Conservation (phyloP, 2,888 invertebrate genomes). For the Orthonychiurus folsomi region DNA sequence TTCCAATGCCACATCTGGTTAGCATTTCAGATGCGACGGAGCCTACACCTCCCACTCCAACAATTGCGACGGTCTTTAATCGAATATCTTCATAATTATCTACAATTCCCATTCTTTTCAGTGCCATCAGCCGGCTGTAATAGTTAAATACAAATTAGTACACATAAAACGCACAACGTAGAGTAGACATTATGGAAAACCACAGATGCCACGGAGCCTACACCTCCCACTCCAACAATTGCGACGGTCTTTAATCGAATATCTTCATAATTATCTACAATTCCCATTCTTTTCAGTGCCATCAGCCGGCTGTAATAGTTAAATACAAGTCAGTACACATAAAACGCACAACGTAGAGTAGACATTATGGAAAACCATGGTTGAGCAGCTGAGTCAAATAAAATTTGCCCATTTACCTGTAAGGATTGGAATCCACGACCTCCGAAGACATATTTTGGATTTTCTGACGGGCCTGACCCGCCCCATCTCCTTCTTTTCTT, state of each 20-base stretch:
- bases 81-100: conserved; percentile 92
- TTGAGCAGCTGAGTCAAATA: too few species aligned
- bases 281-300: conserved; percentile 98
- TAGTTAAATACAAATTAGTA: conserved; percentile 20
- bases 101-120: conserved; percentile 98
- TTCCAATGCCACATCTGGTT: conserved; percentile 94
- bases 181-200: too few species aligned
- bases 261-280: conserved; percentile 93
- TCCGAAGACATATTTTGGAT: conserved; percentile 86
- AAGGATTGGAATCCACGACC: conserved; percentile 96
- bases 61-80: conserved; percentile 78
- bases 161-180: background rate
- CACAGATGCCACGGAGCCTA: background rate
- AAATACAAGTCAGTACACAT: too few species aligned
- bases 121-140: conserved; percentile 89
- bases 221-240: conserved; percentile 91
- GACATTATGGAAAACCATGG: too few species aligned
- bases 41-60: conserved; percentile 98
- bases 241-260: conserved; percentile 81
- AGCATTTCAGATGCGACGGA: conserved; percentile 99
- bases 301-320: conserved; percentile 79
- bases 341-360: too few species aligned
- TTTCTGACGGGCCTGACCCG: conserved; percentile 53
- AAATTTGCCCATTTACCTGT: conserved; percentile 57
- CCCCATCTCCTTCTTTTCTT: conserved; percentile 44